phyloP scores from a whole-genome alignment of 2,113 vertebrate species.

The Benitochromis conjunctus region DNA sequence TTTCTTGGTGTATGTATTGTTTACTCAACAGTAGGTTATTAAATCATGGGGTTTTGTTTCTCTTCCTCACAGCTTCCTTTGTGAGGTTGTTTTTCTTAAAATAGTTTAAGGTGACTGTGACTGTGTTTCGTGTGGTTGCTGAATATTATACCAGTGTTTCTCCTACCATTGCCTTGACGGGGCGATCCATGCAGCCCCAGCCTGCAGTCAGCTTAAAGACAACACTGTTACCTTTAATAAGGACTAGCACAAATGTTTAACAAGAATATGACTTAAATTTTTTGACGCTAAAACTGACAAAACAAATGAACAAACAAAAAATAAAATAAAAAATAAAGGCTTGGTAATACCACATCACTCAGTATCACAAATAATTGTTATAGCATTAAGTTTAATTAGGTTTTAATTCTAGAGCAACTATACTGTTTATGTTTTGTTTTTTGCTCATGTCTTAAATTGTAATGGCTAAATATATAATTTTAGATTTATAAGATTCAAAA shows the following conservation, averaged over 20 bases:
- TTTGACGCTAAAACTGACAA: neutral
- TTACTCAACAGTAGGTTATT: neutral
- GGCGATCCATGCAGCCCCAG: neutral
- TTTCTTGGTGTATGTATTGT: neutral
- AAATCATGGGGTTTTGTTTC: neutral
- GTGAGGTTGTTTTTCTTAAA: neutral
- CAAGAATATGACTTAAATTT: neutral
- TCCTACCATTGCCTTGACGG: neutral
- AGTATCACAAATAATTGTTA: neutral
- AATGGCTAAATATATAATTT: neutral
- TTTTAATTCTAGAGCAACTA: neutral
- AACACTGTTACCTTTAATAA: neutral
- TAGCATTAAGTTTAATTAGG: neutral
- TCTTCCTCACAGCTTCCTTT: neutral
- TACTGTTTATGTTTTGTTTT: rapidly evolving
- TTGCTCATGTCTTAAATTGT: neutral
- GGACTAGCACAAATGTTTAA: neutral
- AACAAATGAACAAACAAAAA: neutral
- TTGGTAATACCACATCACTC: neutral
- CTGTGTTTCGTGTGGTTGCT: neutral
- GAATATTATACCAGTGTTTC: neutral
- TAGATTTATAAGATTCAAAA: neutral
- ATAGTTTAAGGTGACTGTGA: neutral
- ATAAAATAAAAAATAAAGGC: neutral
- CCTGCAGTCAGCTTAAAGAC: neutral